Evolutionary conservation across 2,113 vertebrate species (phyloP), one percentile per base, ranked within the genome.

Genomic region (Psittacara wagleri): DNA sequence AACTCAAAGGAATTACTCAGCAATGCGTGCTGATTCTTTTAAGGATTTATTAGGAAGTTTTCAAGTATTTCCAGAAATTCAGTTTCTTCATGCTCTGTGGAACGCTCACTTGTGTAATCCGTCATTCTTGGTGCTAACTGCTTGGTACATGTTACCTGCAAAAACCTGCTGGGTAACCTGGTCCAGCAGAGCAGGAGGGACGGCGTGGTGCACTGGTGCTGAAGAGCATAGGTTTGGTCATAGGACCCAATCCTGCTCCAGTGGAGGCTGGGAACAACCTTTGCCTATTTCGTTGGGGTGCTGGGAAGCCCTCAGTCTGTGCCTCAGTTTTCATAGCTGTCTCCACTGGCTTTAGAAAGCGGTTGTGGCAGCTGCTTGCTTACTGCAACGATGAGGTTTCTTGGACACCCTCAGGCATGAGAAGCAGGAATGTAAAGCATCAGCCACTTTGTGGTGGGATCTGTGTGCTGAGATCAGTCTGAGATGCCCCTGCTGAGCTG

Each of bases 151-250:
- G 19, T 54, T 10, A 18, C 27, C 64, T 39, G 2, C 39, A 54
- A 49, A 86, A 11, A 25, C n/a, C 10, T 18, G 33, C 9, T 5
- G 3, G 39, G 33, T 33, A 11, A 9, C 46, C n/a, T 39, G 54
- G 22, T 33, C 43, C 35, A 17, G 46, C 0, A 0, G 17, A 37
- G 43, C 3, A 24, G 33, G 23, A 86, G 51, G 15, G 54, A 11
- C 43, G 28, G 37, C 24, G 5, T 22, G 59, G 9, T 44, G 19
- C 33, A 4, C 17, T 31, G 43, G 23, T 72, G 46, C 19, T 81
- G 23, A 46, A 19, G 39, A 79, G 3, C 14, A 3, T 6, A 22
- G 14, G 44, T 70, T 83, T 72, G 35, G n/a, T n/a, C 28, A 37
- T 41, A 64, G 48, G 14, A 55, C 35, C 19, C 10, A 4, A 0